These are phyloP conservation scores for Podarcis lilfordi DNA, from an alignment of 2,797 vertebrate species.

Conservation along the genomic window DNA sequence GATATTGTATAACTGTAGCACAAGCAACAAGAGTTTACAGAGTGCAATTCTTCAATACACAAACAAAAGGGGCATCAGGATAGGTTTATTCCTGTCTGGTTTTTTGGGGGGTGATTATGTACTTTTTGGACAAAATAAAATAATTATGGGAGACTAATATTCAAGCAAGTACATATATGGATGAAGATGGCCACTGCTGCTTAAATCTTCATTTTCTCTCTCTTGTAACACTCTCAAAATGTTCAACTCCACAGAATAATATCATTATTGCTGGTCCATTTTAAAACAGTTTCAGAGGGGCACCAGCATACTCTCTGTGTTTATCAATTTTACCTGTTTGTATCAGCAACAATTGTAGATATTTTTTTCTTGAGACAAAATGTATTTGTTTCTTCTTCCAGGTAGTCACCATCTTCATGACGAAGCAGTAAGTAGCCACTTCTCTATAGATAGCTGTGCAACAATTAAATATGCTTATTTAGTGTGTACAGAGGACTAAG, in stretches of 20 bases:
- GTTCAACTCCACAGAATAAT: not conserved
- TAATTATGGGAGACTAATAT: not conserved
- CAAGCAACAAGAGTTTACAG: not conserved
- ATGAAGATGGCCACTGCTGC: not conserved
- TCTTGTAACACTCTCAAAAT: too few species aligned
- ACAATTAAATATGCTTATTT: not conserved
- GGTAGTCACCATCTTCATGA: not conserved
- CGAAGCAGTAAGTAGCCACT: not conserved
- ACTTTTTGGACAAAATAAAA: not conserved
- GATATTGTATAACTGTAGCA: not conserved
- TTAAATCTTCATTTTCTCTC: constrained; percentile 2
- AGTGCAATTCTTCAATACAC: not conserved
- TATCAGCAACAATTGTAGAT: not conserved
- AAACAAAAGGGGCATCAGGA: not conserved
- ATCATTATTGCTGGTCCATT: not conserved
- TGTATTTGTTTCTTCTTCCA: constrained; percentile 17
- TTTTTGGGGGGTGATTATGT: not conserved
- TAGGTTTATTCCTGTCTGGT: too few species aligned
- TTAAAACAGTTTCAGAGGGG: not conserved
- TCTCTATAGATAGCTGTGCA: not conserved
- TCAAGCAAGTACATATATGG: accelerated
- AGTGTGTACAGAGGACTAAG: not conserved
- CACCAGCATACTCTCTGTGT: not conserved
- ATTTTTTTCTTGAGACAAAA: not conserved
- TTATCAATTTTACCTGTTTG: not conserved